A percentile compares a stretch with the other conserved stretches of the same genome.
These are phyloP conservation scores for Pocota personata DNA, from an alignment of 2,888 invertebrate genomes.

Conservation along the genomic window DNA sequence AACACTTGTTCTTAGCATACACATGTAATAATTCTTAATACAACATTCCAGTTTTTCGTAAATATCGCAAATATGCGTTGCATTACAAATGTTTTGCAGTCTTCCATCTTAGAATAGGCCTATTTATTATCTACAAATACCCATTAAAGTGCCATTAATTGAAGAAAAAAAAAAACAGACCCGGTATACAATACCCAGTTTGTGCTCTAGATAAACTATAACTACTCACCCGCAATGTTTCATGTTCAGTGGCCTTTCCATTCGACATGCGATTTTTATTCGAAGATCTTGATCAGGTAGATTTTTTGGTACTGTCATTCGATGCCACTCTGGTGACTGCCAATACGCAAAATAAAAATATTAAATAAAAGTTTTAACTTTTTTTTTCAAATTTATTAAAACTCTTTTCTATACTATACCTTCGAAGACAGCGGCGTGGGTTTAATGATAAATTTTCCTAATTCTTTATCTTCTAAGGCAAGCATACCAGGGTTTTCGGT, in stretches of 20 bases:
- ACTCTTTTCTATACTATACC: conserved; percentile 83
- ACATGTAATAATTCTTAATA: no score
- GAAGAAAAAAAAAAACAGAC: no score
- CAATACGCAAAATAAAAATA: conserved; percentile 45
- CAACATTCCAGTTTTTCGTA: no score
- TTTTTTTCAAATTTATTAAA: conserved; percentile 16
- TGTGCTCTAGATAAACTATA: no score
- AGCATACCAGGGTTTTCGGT: conserved; percentile 99
- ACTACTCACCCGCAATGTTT: conserved; percentile 97
- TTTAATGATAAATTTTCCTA: conserved; percentile 95
- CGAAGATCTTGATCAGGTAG: conserved; percentile 96
- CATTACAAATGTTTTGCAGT: no score
- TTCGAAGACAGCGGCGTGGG: conserved; percentile 95
- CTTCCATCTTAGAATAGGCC: no score
- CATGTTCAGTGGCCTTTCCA: conserved; percentile 99
- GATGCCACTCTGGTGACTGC: conserved; percentile 98
- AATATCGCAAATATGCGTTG: no score
- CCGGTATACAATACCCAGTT: no score
- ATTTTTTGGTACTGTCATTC: conserved; percentile 97
- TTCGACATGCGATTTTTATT: conserved; percentile 98
- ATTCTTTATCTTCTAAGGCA: conserved; percentile 99
- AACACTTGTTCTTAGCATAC: no score
- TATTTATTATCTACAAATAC: no score
- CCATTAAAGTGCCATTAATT: no score
- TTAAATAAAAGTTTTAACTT: neutral